Percentiles rank a stretch among this genome's conserved stretches.
phyloP scores from a whole-genome alignment of 2,113 vertebrate genomes.

The Rhombomys opimus region DNA sequence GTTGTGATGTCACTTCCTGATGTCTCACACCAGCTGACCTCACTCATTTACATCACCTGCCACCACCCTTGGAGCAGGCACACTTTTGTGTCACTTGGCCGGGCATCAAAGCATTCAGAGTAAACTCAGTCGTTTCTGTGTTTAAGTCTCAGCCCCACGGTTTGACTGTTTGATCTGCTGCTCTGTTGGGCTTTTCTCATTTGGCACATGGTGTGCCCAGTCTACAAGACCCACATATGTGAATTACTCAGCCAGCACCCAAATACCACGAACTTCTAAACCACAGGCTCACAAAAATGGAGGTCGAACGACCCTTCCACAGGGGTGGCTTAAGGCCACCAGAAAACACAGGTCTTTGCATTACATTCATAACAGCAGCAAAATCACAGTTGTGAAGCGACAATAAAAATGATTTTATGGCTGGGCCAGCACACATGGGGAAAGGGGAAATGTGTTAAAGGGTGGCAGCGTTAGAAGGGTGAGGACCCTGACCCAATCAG shows the following conservation, averaged over 20 bases:
- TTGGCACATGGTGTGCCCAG: not conserved
- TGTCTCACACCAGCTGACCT: not conserved
- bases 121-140: not conserved
- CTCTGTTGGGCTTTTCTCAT: not conserved
- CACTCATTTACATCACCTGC: not conserved
- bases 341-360: not conserved
- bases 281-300: not conserved
- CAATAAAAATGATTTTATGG: not conserved
- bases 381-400: not conserved
- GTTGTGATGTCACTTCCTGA: not conserved
- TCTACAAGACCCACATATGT: not conserved
- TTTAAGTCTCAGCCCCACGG: not conserved
- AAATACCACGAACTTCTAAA: not conserved
- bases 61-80: not conserved
- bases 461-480: not conserved
- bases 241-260: not conserved
- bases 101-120: not conserved
- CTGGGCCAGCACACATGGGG: not conserved
- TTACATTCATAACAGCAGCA: not conserved
- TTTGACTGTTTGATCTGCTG: not conserved
- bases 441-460: not conserved
- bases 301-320: not conserved
- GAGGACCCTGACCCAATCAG: not conserved
- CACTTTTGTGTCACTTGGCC: not conserved
- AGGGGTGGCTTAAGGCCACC: not conserved